Evolutionary conservation across 2,797 vertebrate species (phyloP), one percentile per base, ranked within the genome.

Genomic region (Megalops cyprinoides): DNA sequence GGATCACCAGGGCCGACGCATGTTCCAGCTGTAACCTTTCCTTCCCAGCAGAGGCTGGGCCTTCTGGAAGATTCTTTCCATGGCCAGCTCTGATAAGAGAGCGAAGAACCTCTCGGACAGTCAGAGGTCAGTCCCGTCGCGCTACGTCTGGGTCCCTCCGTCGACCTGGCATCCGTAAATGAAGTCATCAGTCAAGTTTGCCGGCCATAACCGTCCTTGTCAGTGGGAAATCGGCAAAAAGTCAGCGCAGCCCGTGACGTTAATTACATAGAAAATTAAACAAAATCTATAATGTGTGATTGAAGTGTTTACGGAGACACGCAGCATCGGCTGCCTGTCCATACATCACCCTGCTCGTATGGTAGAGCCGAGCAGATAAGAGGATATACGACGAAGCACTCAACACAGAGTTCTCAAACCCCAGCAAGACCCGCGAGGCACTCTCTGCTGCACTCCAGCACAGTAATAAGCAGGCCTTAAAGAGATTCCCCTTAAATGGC

Each of bases 171-270:
- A 81, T 87, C 85, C 80, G 80, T 76, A 82, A 81, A 88, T 89
- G 84, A 85, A 88, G 48, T 83, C 86, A 86, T 91, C 81, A 76
- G 69, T 87, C 87, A 86, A 62, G 44, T 82, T 82, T 74, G 74
- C 81, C 51, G 77, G 74, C 74, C 80, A 65, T 76, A 82, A 85
- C 62, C 81, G 55, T 86, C 79, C 73, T 28, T 82, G 44, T 74
- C 79, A 49, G 34, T 84, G 83, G 55, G 39, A 87, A 87, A 82
- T 77, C 51, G 12, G 77, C 58, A 60, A 18, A 65, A 60, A 84
- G 51, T 81, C 82, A 48, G 67, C 58, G 46, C 65, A 78, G 56
- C 81, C 31, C 74, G 49, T 79, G 77, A 86, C 39, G 48, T 84
- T 81, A 79, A 88, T 87, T 86, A 84, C 83, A 84, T 34, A 81